Evolutionary conservation across 37 sponge, comb jelly and placozoan genomes (phyloP).

Genomic region (Cliona cf. orientalis): DNA sequence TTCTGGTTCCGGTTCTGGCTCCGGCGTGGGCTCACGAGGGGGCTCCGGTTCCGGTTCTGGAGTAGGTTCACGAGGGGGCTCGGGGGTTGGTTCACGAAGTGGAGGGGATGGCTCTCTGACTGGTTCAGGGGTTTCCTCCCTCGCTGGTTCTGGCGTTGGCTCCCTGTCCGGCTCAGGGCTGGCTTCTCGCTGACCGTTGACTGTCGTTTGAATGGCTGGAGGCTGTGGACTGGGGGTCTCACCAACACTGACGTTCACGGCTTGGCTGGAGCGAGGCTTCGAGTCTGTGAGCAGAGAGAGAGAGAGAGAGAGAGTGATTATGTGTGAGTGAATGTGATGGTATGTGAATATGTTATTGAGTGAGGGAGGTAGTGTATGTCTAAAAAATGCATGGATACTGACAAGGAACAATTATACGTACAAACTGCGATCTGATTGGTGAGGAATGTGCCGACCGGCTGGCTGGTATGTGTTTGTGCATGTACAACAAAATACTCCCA

Average conservation of each 20-base stretch:
- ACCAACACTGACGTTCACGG: background rate
- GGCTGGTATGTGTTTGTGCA: no score
- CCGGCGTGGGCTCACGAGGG: slow-evolving; percentile 24
- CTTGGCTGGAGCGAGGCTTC: background rate
- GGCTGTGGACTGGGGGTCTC: slow-evolving; percentile 4
- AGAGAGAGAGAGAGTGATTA: no score
- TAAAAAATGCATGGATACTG: no score
- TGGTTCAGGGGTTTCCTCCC: slow-evolving; percentile 22
- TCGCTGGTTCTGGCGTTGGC: background rate
- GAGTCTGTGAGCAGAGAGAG: no score
- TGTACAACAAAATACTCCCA: no score
- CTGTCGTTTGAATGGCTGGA: slow-evolving; percentile 9
- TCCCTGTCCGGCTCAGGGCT: background rate
- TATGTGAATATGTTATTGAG: no score
- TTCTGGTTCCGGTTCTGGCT: slow-evolving; percentile 30
- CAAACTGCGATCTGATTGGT: no score
- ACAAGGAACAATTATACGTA: no score
- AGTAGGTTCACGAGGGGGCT: slow-evolving; percentile 24
- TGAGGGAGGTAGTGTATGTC: no score
- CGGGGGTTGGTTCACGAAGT: slow-evolving; percentile 25
- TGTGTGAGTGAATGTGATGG: background rate
- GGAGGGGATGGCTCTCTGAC: slow-evolving; percentile 30
- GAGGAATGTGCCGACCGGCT: no score
- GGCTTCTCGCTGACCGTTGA: no score
- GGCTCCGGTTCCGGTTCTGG: slow-evolving; percentile 28